Percentiles rank a stretch among this genome's conserved stretches.
Evolutionary conservation across 2,113 vertebrate species (phyloP).

Genomic region (Xiphorhynchus elegans): DNA sequence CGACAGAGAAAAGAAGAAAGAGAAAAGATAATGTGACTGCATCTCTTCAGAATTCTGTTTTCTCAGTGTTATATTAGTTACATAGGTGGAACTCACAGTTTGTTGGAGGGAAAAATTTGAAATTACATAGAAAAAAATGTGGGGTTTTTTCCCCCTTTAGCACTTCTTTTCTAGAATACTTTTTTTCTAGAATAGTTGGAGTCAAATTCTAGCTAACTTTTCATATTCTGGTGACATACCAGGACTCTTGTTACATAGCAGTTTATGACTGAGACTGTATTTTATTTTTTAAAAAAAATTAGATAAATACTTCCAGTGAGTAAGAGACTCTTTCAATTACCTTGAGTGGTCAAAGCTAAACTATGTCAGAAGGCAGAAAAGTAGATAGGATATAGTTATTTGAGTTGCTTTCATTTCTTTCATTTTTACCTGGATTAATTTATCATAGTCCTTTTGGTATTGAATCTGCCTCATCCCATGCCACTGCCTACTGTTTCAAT

Average conservation of each 20-base stretch:
- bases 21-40: background rate
- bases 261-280: background rate
- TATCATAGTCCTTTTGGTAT: background rate
- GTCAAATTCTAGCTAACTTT: background rate
- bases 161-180: background rate
- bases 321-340: background rate
- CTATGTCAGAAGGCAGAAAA: background rate
- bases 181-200: background rate
- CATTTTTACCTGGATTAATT: background rate
- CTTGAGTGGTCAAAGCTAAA: background rate
- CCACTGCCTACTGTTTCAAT: background rate
- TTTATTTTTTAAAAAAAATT: background rate
- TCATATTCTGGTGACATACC: background rate
- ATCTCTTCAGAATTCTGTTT: background rate
- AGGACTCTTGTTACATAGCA: background rate
- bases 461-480: background rate
- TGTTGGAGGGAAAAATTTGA: background rate
- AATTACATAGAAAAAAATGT: background rate
- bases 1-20: background rate
- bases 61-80: background rate
- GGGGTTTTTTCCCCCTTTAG: background rate
- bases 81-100: background rate
- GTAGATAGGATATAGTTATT: background rate
- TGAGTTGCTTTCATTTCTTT: background rate
- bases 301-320: background rate